These are phyloP conservation scores for Otolemur garnettii DNA, from an alignment of 2,113 vertebrate species.

Conservation along the genomic window DNA sequence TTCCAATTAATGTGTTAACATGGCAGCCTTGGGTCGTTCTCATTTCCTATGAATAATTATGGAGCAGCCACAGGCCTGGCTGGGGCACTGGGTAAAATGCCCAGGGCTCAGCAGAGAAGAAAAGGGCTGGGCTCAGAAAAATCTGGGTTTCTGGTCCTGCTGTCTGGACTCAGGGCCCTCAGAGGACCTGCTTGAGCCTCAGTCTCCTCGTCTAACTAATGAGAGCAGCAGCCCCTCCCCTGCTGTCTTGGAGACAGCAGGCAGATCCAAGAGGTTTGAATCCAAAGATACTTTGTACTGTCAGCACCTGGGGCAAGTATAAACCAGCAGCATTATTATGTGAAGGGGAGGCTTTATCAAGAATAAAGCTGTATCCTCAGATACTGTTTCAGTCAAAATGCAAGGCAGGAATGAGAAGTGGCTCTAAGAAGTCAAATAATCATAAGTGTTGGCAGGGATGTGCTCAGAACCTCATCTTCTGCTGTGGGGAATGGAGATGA, in stretches of 20 bases:
- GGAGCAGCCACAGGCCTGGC: constrained; percentile 26
- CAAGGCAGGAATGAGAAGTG: not conserved
- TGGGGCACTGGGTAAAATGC: fast-evolving
- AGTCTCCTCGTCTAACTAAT: fast-evolving
- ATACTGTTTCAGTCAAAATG: not conserved
- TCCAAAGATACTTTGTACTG: not conserved
- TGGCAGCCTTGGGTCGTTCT: fast-evolving
- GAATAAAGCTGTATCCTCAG: not conserved
- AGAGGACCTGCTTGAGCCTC: not conserved
- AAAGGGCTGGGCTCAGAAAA: too few relatives aligned
- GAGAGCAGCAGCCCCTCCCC: not conserved
- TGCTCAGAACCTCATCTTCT: fast-evolving
- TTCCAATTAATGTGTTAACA: constrained; percentile 60
- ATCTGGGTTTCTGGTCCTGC: not conserved
- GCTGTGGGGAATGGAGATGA: not conserved
- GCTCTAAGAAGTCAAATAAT: not conserved
- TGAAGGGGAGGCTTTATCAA: fast-evolving
- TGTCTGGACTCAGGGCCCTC: not conserved
- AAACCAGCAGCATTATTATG: fast-evolving
- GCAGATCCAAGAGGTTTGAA: too few relatives aligned
- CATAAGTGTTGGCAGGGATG: not conserved
- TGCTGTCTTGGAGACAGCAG: fast-evolving
- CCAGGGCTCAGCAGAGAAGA: fast-evolving
- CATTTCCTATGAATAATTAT: not conserved
- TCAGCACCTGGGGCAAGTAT: not conserved